These are phyloP conservation scores for Porphyrio hochstetteri DNA, from an alignment of 2,113 vertebrate species.

Conservation along the genomic window DNA sequence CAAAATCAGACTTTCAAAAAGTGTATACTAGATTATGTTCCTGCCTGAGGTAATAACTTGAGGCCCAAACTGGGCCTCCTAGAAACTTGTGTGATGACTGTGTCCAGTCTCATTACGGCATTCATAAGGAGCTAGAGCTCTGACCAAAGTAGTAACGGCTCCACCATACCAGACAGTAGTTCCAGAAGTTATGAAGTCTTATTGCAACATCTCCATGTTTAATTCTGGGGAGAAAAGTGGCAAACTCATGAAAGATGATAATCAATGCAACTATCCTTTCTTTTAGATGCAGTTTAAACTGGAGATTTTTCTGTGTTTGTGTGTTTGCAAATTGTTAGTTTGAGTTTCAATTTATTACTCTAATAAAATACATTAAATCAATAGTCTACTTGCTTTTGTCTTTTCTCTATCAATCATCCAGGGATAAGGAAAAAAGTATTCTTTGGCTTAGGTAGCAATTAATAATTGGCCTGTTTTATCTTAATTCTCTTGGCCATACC, in stretches of 20 bases:
- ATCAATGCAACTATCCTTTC: neutral
- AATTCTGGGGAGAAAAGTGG: neutral
- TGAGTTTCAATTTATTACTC: neutral
- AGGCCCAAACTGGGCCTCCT: neutral
- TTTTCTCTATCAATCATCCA: neutral
- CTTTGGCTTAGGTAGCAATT: neutral
- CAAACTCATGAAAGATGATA: neutral
- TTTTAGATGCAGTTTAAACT: neutral
- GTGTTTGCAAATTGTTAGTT: neutral
- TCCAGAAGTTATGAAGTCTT: neutral
- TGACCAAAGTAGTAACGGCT: neutral
- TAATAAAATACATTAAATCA: neutral
- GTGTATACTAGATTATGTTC: neutral
- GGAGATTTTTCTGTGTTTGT: neutral
- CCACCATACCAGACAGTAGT: neutral
- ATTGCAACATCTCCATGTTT: neutral
- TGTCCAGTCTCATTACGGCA: neutral
- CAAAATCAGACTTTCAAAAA: neutral
- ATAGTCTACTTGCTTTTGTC: neutral
- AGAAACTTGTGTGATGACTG: neutral
- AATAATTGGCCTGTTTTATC: neutral
- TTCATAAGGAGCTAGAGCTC: neutral
- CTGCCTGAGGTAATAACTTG: neutral
- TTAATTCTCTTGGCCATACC: neutral
- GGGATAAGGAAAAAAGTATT: neutral